Conservation (phyloP, 2,113 vertebrate species). For the Tetrax tetrax region DNA sequence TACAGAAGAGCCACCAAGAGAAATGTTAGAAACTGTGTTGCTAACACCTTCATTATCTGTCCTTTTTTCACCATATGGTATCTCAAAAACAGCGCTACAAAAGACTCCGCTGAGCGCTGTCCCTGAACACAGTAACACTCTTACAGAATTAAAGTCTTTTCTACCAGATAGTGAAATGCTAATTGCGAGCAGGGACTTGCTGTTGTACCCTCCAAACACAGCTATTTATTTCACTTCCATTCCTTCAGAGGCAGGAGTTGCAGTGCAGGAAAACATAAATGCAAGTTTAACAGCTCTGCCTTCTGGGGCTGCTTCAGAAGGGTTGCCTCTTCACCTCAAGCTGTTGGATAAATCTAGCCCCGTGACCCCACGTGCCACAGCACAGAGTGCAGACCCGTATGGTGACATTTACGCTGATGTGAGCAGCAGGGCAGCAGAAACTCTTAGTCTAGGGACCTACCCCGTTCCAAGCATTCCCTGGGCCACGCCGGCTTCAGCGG, state of each 20-base stretch:
- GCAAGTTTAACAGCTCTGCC: neutral
- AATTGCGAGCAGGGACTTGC: constrained; percentile 43
- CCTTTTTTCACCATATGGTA: neutral
- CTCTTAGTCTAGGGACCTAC: neutral
- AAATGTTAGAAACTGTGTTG: neutral
- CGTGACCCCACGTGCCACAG: neutral
- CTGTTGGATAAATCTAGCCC: neutral
- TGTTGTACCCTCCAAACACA: constrained; percentile 33
- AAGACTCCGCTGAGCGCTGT: neutral
- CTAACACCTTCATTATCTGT: constrained; percentile 49
- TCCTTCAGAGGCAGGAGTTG: neutral
- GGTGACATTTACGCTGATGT: neutral
- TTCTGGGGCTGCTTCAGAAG: neutral
- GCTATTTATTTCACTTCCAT: constrained; percentile 38
- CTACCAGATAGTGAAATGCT: constrained; percentile 3
- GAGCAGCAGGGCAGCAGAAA: neutral
- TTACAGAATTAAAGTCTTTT: neutral
- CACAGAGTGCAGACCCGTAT: neutral
- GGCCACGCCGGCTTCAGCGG: neutral
- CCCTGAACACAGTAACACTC: neutral
- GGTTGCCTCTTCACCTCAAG: neutral
- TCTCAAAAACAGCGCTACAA: constrained; percentile 23
- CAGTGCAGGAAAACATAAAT: neutral
- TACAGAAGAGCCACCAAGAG: constrained; percentile 35
- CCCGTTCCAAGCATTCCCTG: neutral